Percentiles rank a stretch among this genome's conserved stretches.
Conservation (phyloP, 2,113 vertebrate species). For the Gymnogyps californianus region DNA sequence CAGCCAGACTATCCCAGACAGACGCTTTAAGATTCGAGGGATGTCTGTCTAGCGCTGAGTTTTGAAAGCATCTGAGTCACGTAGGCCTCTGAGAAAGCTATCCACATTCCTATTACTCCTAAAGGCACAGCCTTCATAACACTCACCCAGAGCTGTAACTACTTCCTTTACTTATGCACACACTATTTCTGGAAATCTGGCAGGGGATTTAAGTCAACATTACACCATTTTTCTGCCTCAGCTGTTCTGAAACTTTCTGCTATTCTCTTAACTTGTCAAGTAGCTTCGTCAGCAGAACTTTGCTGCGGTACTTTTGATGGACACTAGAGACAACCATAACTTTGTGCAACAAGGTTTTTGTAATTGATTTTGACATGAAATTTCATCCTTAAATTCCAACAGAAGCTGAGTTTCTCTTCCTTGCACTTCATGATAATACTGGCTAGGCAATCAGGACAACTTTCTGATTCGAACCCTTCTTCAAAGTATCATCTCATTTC, state of each 20-base stretch:
- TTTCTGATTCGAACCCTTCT: fast-evolving
- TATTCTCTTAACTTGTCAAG: neutral
- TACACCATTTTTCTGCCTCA: conserved; percentile 11
- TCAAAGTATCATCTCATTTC: neutral
- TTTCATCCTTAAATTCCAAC: neutral
- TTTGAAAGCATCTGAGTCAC: neutral
- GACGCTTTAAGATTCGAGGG: fast-evolving
- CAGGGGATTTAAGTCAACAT: neutral
- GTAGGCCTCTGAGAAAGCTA: neutral
- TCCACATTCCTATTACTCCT: neutral
- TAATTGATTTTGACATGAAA: neutral
- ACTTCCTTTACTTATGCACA: neutral
- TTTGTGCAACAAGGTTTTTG: neutral
- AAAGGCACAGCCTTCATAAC: neutral
- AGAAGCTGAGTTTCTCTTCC: neutral
- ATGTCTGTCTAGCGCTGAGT: neutral
- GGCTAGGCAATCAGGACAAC: neutral
- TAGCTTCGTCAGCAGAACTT: conserved; percentile 31
- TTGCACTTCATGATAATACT: fast-evolving
- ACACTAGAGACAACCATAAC: neutral
- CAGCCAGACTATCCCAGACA: neutral
- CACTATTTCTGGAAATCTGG: neutral
- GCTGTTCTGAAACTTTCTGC: conserved; percentile 11
- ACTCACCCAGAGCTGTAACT: neutral
- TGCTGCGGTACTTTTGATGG: neutral